Conservation (phyloP, 2,888 invertebrate genomes). For the Ptychoptera contaminata region DNA sequence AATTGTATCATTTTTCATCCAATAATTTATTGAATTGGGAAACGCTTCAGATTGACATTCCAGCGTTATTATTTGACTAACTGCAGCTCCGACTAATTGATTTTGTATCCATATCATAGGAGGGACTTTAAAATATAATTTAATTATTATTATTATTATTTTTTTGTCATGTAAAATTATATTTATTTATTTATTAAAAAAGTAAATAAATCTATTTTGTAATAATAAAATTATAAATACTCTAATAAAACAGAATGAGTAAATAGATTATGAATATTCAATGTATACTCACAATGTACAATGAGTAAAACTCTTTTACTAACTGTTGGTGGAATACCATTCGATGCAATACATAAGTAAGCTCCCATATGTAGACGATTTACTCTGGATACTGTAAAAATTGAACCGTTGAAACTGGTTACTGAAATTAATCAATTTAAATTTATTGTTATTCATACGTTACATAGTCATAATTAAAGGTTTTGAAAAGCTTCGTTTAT, state of each 20-base stretch:
- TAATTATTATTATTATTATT: too few species aligned
- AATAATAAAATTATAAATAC: not conserved
- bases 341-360: constrained; percentile 66
- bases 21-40: constrained; percentile 76
- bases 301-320: constrained; percentile 77
- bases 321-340: constrained; percentile 73
- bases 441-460: not conserved
- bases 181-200: too few species aligned
- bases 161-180: too few species aligned
- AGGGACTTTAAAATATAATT: constrained; percentile 54
- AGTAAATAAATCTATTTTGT: constrained; percentile 3
- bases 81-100: constrained; percentile 64
- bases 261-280: not conserved
- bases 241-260: not conserved
- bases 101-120: constrained; percentile 74
- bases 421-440: constrained; percentile 32
- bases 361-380: constrained; percentile 67
- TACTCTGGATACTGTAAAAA: constrained; percentile 50
- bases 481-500: not conserved
- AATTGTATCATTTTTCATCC: constrained; percentile 30
- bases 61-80: constrained; percentile 55
- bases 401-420: constrained; percentile 46
- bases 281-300: constrained; percentile 53
- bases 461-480: not conserved
- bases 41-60: constrained; percentile 74